Conservation (phyloP, 2,888 invertebrate species). For the Mongoloraphidia duomilia region DNA sequence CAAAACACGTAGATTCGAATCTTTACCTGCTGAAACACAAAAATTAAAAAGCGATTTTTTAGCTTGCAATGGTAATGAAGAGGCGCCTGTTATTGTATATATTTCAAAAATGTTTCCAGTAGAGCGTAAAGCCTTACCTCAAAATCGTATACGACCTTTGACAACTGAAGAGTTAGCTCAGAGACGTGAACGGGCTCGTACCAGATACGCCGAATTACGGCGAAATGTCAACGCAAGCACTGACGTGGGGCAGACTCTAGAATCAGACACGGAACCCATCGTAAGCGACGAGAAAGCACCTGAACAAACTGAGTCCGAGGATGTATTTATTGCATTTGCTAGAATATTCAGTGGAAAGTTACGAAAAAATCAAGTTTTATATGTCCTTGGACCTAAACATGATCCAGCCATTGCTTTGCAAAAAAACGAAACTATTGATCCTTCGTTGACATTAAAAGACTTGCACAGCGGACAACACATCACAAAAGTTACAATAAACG, state of each 20-base stretch:
- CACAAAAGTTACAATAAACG: conserved; percentile 47
- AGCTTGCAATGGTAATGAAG: conserved; percentile 47
- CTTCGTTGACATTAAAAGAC: conserved; percentile 40
- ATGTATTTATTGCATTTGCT: conserved; percentile 80
- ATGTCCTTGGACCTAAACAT: conserved; percentile 77
- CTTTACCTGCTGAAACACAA: conserved; percentile 53
- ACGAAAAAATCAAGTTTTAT: conserved; percentile 59
- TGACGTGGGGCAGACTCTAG: conserved; percentile 3
- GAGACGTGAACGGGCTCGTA: conserved; percentile 51
- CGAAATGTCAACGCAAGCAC: conserved; percentile 22
- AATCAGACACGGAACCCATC: background rate
- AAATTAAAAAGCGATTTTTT: conserved; percentile 52
- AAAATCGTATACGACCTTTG: conserved; percentile 64
- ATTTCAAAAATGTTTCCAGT: conserved; percentile 84
- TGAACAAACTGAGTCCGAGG: conserved; percentile 28
- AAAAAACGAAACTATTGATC: conserved; percentile 25
- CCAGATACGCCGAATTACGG: conserved; percentile 43
- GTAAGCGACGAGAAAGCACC: background rate
- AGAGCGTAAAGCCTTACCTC: conserved; percentile 57
- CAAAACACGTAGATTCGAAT: conserved; percentile 48
- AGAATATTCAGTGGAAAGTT: conserved; percentile 83
- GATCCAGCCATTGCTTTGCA: conserved; percentile 43
- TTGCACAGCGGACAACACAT: conserved; percentile 48
- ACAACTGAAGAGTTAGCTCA: conserved; percentile 57
- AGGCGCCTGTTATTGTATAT: conserved; percentile 57